Base-by-base conservation (phyloP, 2,113 vertebrate genomes). In the Clinocottus analis region DNA sequence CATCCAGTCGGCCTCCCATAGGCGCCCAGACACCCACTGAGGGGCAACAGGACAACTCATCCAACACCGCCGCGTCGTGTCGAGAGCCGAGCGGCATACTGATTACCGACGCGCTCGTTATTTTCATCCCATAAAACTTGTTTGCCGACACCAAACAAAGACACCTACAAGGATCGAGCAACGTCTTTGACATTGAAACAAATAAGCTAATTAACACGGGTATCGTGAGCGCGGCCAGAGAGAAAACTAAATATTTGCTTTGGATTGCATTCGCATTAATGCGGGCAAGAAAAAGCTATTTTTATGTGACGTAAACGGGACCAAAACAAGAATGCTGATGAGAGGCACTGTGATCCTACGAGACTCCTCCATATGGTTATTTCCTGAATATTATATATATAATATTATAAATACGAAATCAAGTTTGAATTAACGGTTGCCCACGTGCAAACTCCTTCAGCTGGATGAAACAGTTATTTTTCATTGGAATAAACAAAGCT, bases 31-130 rank as follows among this genome's bases (percentile, higher is more conserved):
- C 82, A 81, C 88, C 88, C 88, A 82, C 89, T 77, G 90, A 88
- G 87, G 86, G 87, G 83, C 87, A 75, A 84, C 85, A 63, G 76
- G 86, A 89, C 87, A 82, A 85, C 85, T 90, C 90, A 87, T 92
- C 90, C 69, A 86, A 83, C 90, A 88, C 73, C 53, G 68, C 77
- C 83, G 55, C 77, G 75, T 53, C 75, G 79, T 83, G 90, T 82
- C 61, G 51, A 76, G 86, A 85, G 80, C 79, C 35, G 85, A 80
- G 87, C 43, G 61, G 90, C 87, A 91, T 91, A 91, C 90, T 88
- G 85, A 93, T 92, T 82, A 90, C 74, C 10, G 51, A 53, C 63
- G 17, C 9, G 31, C 78, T 86, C 73, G 59, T 84, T 85, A 84
- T 70, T 77, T 69, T 72, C 74, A 65, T 45, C 72, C 70, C 73